Evolutionary conservation across 2,888 invertebrate genomes (phyloP), one percentile per base, ranked within the genome.

Genomic region (Folsomia candida): DNA sequence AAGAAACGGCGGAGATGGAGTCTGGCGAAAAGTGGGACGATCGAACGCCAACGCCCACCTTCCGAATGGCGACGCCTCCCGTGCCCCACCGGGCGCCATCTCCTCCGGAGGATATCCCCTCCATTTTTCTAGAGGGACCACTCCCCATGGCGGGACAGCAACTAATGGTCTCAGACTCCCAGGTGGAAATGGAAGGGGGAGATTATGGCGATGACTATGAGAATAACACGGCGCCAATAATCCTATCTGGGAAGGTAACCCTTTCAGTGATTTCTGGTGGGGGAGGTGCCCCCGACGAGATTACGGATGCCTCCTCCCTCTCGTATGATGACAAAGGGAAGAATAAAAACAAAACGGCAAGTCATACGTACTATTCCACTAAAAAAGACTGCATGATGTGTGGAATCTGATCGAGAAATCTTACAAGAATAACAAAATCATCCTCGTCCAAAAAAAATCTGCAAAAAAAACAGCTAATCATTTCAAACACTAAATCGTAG

Each of bases 171-270:
- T 85, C 91, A 2, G 91, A 92, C 83, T 90, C 92, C 66, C 89
- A 88, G 54, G 28, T 67, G 51, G 72, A 72, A 29, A 64, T 76
- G 51, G 75, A 68, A 68, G 72, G 77, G 63, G 71, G 74, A 57
- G 67, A 70, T 14, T 85, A 85, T 14, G 83, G 81, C 9, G 87
- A 86, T 72, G 87, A 88, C 78, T 85, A 87, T 51, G 87, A 89
- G 74, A 78, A 78, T 24, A 68, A 73, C 9, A 70, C 80, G 1
- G 88, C 87, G 84, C 90, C 88, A 18, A 88, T 92, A 81, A 90
- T 94, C 76, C 88, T 94, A 69, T 91, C 93, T 82, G 93, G 93
- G 81, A 94, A 93, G 86, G 92, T 94, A 89, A 93, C 93, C 22
- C 86, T 94, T 76, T 93, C 93, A 47, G 87, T 94, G 80, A 92